Percentiles rank a stretch among this genome's conserved stretches.
phyloP scores from a whole-genome alignment of 2,888 invertebrate species.

The Hemistola chrysoprasaria region DNA sequence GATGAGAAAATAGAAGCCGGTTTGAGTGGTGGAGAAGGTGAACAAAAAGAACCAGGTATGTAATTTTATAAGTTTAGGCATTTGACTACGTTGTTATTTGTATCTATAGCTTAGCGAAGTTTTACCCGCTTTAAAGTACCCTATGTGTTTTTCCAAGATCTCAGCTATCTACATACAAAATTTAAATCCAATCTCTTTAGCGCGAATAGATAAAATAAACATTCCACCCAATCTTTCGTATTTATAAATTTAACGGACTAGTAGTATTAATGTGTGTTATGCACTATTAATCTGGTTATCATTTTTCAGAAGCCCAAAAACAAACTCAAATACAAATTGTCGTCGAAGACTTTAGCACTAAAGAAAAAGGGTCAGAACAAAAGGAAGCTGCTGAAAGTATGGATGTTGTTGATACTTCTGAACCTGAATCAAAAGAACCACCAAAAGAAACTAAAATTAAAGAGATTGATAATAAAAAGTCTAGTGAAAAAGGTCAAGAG shows the following conservation, averaged over 20 bases:
- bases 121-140: too few relatives aligned
- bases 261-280: too few relatives aligned
- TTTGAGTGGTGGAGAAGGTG: conserved; percentile 20
- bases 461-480: background rate
- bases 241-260: too few relatives aligned
- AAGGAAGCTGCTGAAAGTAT: conserved; percentile 3
- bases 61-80: too few relatives aligned
- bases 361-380: conserved; percentile 4
- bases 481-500: background rate
- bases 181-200: too few relatives aligned
- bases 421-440: conserved; percentile 14
- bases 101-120: too few relatives aligned
- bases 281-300: too few relatives aligned
- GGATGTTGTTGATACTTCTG: conserved; percentile 17
- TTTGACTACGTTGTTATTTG: too few relatives aligned
- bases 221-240: too few relatives aligned
- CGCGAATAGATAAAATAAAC: too few relatives aligned
- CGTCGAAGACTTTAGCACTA: conserved; percentile 7
- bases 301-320: conserved; percentile 18
- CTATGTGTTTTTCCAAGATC: too few relatives aligned
- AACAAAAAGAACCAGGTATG: conserved; percentile 26
- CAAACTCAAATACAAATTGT: conserved; percentile 2
- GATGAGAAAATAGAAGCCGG: conserved; percentile 44
- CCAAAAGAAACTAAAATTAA: conserved; percentile 9
- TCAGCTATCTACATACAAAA: too few relatives aligned